Conservation (phyloP, 2,113 vertebrate species). For the Ondatra zibethicus region DNA sequence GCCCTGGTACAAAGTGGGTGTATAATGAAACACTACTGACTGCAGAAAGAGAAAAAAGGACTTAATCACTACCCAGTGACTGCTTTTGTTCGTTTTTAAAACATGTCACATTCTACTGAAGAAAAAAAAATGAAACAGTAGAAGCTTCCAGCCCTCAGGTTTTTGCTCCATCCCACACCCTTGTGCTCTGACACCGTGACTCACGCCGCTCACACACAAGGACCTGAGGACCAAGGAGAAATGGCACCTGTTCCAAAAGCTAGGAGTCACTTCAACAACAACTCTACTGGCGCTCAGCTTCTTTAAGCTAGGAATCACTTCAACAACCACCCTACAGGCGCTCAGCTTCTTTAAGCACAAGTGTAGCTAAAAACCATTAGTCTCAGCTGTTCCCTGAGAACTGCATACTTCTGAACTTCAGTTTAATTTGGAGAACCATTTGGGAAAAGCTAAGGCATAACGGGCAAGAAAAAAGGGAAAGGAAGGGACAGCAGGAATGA, state of each 20-base stretch:
- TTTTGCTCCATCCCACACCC: slow-evolving; percentile 65
- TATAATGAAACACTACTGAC: slow-evolving; percentile 53
- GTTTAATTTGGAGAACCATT: slow-evolving; percentile 42
- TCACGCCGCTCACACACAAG: slow-evolving; percentile 17
- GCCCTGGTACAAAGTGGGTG: slow-evolving; percentile 32
- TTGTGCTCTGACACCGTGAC: slow-evolving; percentile 54
- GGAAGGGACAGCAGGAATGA: not conserved
- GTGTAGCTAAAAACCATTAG: slow-evolving; percentile 11
- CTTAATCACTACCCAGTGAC: not conserved
- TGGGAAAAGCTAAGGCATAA: slow-evolving; percentile 37
- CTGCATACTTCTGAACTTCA: not conserved
- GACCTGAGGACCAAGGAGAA: not conserved
- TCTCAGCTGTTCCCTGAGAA: not conserved
- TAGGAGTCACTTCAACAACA: slow-evolving; percentile 56
- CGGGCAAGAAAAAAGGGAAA: not conserved
- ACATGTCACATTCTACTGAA: slow-evolving; percentile 61
- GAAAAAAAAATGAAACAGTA: not conserved
- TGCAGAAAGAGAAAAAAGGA: slow-evolving; percentile 3
- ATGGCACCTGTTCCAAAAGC: not conserved
- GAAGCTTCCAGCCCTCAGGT: slow-evolving; percentile 28
- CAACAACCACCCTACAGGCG: not conserved
- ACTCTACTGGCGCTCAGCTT: slow-evolving; percentile 22
- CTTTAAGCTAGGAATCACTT: not conserved
- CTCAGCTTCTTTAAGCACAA: slow-evolving; percentile 39
- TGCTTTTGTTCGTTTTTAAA: slow-evolving; percentile 65